phyloP scores from a whole-genome alignment of 1,140 invertebrate genomes.

The Acromyrmex heyeri region DNA sequence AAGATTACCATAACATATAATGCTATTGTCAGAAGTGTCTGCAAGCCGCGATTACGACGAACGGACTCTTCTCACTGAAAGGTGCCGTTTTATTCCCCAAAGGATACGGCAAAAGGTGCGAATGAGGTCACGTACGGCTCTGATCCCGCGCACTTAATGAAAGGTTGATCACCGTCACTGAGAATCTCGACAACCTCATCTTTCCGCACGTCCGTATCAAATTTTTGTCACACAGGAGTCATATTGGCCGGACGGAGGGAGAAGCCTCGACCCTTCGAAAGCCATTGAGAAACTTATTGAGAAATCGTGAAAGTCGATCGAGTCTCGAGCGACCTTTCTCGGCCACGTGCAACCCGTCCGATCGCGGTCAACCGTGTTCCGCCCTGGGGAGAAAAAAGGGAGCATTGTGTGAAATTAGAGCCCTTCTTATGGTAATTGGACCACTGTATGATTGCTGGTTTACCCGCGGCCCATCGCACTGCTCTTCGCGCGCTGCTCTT shows the following conservation, averaged over 20 bases:
- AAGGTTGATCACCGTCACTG: conserved; percentile 39
- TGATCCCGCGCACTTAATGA: conserved; percentile 62
- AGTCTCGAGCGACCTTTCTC: conserved; percentile 55
- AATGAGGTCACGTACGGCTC: conserved; percentile 33
- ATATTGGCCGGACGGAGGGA: conserved; percentile 22
- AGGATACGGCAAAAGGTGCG: conserved; percentile 20
- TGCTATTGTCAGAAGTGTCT: conserved; percentile 22
- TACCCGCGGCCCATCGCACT: conserved; percentile 66
- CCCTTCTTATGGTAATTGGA: conserved; percentile 85
- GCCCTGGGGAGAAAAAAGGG: conserved; percentile 67
- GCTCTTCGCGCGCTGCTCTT: conserved; percentile 71
- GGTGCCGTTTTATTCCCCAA: conserved; percentile 17
- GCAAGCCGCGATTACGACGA: conserved; percentile 1
- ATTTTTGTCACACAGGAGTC: conserved; percentile 64
- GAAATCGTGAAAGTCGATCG: conserved; percentile 81
- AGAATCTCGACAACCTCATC: conserved; percentile 16
- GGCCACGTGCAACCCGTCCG: conserved; percentile 74
- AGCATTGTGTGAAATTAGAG: conserved; percentile 84
- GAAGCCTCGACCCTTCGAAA: conserved; percentile 44
- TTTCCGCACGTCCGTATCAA: conserved; percentile 60
- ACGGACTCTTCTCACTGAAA: conserved; percentile 27
- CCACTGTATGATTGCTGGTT: conserved; percentile 83
- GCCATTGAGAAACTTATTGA: conserved; percentile 79
- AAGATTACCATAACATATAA: conserved; percentile 39
- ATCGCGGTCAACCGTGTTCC: conserved; percentile 39